Percentiles rank a stretch among this genome's conserved stretches.
Conservation (phyloP, 1,140 invertebrate species). For the Druon quercuslanigerum region DNA sequence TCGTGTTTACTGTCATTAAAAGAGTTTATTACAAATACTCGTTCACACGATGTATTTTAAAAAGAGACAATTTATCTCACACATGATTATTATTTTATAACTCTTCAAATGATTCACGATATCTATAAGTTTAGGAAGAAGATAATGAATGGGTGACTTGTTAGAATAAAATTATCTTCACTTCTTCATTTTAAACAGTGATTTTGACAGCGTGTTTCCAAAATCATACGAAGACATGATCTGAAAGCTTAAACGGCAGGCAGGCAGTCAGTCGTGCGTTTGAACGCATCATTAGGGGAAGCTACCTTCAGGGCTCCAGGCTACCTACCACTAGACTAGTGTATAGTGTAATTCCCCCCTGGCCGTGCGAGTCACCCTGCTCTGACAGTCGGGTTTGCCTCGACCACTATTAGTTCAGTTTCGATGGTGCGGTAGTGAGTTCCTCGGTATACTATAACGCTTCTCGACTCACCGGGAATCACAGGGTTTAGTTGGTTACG, state of each 20-base stretch:
- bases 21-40: too few species aligned
- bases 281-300: slow-evolving; percentile 54
- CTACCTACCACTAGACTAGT: slow-evolving; percentile 17
- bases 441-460: slow-evolving; percentile 60
- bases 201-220: background rate
- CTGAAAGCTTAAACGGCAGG: background rate
- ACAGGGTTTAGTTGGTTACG: slow-evolving; percentile 35
- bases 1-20: too few species aligned
- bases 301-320: slow-evolving; percentile 44
- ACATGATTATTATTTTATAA: too few species aligned
- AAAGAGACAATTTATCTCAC: too few species aligned
- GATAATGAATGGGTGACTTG: too few species aligned
- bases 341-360: slow-evolving; percentile 54
- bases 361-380: slow-evolving; percentile 56
- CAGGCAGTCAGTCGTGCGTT: slow-evolving; percentile 35
- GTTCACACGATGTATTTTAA: too few species aligned
- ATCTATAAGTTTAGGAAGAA: too few species aligned
- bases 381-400: slow-evolving; percentile 59
- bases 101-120: too few species aligned
- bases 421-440: slow-evolving; percentile 68
- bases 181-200: background rate
- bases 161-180: background rate
- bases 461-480: slow-evolving; percentile 60
- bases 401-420: slow-evolving; percentile 67
- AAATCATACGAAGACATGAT: background rate